These are phyloP conservation scores for Bambusicola thoracicus DNA, from an alignment of 2,113 vertebrate genomes.

Conservation along the genomic window DNA sequence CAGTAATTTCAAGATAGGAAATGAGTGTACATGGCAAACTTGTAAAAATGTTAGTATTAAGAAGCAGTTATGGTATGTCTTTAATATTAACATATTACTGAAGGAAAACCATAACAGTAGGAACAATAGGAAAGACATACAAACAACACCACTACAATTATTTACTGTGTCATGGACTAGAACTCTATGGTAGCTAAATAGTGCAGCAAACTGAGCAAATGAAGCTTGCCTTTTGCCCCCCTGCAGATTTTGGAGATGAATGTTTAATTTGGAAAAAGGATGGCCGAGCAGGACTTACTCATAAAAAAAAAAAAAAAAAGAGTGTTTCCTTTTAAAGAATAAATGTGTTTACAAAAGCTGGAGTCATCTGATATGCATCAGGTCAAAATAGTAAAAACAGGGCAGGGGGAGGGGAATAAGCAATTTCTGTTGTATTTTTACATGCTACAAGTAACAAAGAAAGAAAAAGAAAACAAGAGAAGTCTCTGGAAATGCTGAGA, in stretches of 20 bases:
- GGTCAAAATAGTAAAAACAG: neutral
- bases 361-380: neutral
- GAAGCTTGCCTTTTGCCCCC: neutral
- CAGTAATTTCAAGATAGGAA: neutral
- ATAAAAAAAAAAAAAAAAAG: neutral
- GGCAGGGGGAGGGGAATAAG: neutral
- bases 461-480: neutral
- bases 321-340: neutral
- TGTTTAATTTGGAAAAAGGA: neutral
- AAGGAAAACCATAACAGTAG: neutral
- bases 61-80: rapidly evolving
- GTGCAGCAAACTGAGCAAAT: neutral
- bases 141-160: neutral
- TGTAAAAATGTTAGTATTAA: neutral
- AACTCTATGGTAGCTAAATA: neutral
- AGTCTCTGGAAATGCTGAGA: neutral
- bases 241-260: neutral
- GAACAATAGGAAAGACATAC: neutral
- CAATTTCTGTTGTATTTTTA: neutral
- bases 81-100: neutral
- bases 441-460: neutral
- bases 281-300: neutral
- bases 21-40: neutral
- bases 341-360: neutral
- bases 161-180: neutral